A percentile compares a stretch with the other conserved stretches of the same genome.
Evolutionary conservation across 1,140 invertebrate genomes (phyloP).

Genomic region (Drosophila fuyamai): DNA sequence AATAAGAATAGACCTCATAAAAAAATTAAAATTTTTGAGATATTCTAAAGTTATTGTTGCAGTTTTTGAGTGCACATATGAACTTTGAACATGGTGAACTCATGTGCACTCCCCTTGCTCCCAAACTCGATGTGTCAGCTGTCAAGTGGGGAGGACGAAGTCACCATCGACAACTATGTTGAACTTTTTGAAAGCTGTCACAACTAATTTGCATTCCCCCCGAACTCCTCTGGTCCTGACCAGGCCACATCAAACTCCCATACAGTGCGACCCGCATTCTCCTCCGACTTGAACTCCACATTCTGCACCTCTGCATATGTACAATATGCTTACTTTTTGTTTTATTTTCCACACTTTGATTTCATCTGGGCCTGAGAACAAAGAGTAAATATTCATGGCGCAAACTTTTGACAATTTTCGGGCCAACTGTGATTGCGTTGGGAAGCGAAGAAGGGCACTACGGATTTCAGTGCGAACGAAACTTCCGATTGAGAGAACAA

Average conservation of each 20-base stretch:
- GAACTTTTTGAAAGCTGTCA: slow-evolving; percentile 80
- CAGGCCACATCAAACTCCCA: neutral
- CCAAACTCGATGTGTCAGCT: slow-evolving; percentile 25
- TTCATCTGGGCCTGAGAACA: slow-evolving; percentile 19
- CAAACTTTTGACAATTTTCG: slow-evolving; percentile 38
- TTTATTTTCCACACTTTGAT: slow-evolving; percentile 55
- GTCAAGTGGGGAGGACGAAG: slow-evolving; percentile 20
- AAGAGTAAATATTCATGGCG: slow-evolving; percentile 42
- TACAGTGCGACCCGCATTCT: slow-evolving; percentile 22
- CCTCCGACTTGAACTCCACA: neutral
- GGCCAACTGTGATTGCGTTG: slow-evolving; percentile 43
- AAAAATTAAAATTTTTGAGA: no score
- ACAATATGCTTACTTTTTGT: slow-evolving; percentile 41
- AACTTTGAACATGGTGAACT: slow-evolving; percentile 63
- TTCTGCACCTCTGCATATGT: slow-evolving; percentile 16
- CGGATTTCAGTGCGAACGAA: slow-evolving; percentile 2
- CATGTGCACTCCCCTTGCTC: neutral
- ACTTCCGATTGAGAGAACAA: slow-evolving; percentile 1
- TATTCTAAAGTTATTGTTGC: neutral
- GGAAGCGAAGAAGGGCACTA: neutral
- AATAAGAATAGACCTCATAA: no score
- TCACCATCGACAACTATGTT: slow-evolving; percentile 70
- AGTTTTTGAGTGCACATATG: slow-evolving; percentile 45
- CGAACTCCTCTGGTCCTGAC: neutral
- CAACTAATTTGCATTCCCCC: slow-evolving; percentile 76